Percentiles rank a stretch among this genome's conserved stretches.
These are phyloP conservation scores for Acheta domesticus DNA, from an alignment of 2,888 invertebrate genomes.

Conservation along the genomic window DNA sequence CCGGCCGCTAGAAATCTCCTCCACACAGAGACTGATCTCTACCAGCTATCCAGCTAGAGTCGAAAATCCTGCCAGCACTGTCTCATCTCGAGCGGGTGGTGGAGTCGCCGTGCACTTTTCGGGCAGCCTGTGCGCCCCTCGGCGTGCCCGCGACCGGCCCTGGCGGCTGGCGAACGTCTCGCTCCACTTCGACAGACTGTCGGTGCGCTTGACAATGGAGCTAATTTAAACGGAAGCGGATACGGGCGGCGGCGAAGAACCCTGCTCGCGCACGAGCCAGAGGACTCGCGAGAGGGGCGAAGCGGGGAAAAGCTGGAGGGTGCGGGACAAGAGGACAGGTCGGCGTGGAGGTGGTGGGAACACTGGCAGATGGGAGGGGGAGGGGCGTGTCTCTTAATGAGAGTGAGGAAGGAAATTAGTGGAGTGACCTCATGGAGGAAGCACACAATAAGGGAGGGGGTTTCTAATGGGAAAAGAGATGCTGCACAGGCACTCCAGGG, in stretches of 20 bases:
- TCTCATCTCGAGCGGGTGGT: too few species aligned
- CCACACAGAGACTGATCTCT: too few species aligned
- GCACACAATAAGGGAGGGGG: too few species aligned
- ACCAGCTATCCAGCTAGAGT: too few species aligned
- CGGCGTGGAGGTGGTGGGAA: not conserved
- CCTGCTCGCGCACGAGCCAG: not conserved
- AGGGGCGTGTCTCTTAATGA: not conserved
- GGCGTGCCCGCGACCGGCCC: not conserved
- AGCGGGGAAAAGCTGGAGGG: not conserved
- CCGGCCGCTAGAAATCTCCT: too few species aligned
- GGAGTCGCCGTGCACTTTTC: too few species aligned
- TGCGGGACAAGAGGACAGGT: not conserved
- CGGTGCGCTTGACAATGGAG: not conserved
- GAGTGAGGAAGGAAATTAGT: not conserved
- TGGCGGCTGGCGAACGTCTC: not conserved
- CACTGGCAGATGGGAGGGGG: not conserved
- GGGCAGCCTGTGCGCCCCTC: not conserved
- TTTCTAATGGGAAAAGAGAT: too few species aligned
- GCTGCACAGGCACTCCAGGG: too few species aligned
- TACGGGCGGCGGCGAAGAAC: not conserved
- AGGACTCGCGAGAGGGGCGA: not conserved
- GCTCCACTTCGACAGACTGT: not conserved
- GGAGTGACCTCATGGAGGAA: too few species aligned
- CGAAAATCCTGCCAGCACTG: too few species aligned
- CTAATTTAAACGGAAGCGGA: conserved; percentile 18